Evolutionary conservation across 2,888 invertebrate species (phyloP), one percentile per base, ranked within the genome.

Genomic region (Patella ulyssiponensis): DNA sequence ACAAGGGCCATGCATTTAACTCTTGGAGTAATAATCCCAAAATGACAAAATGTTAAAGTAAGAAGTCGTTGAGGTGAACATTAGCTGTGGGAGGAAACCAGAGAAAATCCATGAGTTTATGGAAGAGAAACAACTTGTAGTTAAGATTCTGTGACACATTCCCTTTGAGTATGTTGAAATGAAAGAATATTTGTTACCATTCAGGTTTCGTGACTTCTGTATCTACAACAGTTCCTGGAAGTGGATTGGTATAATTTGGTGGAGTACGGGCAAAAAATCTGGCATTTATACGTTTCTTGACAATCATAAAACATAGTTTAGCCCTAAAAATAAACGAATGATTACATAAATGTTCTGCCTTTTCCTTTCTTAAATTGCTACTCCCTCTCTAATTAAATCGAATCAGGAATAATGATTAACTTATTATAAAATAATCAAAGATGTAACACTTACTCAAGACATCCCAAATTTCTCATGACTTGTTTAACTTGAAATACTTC

Each of bases 201-300:
- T 91, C 89, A 15, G 89, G 89, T 44, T 88, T 85, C 0, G 98
- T 98, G 0, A 98, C 94, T 0, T 95, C 94, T 83, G 95, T 95
- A 88, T 98, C 98, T 0, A 97, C 95, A 3, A 98, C 93, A 0
- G 97, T 97, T 1, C 98, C 98, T 0, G 97, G 96, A 0, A 93
- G 93, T 0, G 98, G 97, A 83, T 93, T 93, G 7, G 44, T 44
- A 44, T 44, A 44, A 0, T 91, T 75, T n/a, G 52, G 53, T n/a
- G 91, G 77, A 17, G 78, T 77, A 20, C 76, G 72, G 1, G 93
- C 87, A 90, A 96, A 96, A 82, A 97, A 94, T 52, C 97, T 93
- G 0, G 96, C 95, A 89, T 96, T 97, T 74, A 97, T 96, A 1
- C 97, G 93, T 91, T 98, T 98, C 90, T 98, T 98, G 0, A 98